Percentiles rank a stretch among this genome's conserved stretches.
Conservation (phyloP, 2,888 invertebrate species). For the Drosophila maculinotata region DNA sequence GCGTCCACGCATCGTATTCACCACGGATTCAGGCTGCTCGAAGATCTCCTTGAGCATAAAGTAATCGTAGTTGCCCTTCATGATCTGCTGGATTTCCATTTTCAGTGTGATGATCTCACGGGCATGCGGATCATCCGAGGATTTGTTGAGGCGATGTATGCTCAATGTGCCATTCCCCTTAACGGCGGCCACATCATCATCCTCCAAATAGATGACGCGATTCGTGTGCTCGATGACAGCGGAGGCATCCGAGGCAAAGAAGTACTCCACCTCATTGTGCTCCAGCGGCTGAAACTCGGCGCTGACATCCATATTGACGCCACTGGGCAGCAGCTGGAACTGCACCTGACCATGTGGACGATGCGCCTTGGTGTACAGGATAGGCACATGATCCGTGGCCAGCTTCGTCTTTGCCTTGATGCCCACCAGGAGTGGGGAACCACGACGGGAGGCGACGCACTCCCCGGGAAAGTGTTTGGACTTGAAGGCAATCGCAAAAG, state of each 20-base stretch:
- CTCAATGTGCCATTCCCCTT: slow-evolving; percentile 97
- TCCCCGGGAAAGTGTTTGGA: slow-evolving; percentile 97
- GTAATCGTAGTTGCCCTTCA: slow-evolving; percentile 99
- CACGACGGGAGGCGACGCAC: slow-evolving; percentile 97
- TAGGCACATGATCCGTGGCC: slow-evolving; percentile 98
- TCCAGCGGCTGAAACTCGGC: slow-evolving; percentile 96
- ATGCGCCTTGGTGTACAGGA: slow-evolving; percentile 91
- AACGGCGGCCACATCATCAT: slow-evolving; percentile 98
- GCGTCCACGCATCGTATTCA: slow-evolving; percentile 99
- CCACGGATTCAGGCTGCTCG: slow-evolving; percentile 99
- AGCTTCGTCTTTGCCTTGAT: slow-evolving; percentile 97
- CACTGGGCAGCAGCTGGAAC: slow-evolving; percentile 86
- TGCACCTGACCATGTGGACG: slow-evolving; percentile 88
- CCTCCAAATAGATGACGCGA: slow-evolving; percentile 98
- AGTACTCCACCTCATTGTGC: slow-evolving; percentile 97
- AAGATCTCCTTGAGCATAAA: slow-evolving; percentile 99
- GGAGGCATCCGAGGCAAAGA: slow-evolving; percentile 99
- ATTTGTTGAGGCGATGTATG: slow-evolving; percentile 95
- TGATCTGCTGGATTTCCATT: slow-evolving; percentile 99
- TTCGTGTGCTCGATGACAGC: slow-evolving; percentile 99
- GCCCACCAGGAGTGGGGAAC: slow-evolving; percentile 97
- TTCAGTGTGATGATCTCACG: slow-evolving; percentile 98
- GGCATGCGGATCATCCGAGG: slow-evolving; percentile 92
- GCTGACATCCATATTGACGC: slow-evolving; percentile 88
- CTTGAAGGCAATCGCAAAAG: slow-evolving; percentile 98